Percentiles rank a stretch among this genome's conserved stretches.
phyloP scores from a whole-genome alignment of 2,113 vertebrate species.

The Brachypteracias leptosomus region DNA sequence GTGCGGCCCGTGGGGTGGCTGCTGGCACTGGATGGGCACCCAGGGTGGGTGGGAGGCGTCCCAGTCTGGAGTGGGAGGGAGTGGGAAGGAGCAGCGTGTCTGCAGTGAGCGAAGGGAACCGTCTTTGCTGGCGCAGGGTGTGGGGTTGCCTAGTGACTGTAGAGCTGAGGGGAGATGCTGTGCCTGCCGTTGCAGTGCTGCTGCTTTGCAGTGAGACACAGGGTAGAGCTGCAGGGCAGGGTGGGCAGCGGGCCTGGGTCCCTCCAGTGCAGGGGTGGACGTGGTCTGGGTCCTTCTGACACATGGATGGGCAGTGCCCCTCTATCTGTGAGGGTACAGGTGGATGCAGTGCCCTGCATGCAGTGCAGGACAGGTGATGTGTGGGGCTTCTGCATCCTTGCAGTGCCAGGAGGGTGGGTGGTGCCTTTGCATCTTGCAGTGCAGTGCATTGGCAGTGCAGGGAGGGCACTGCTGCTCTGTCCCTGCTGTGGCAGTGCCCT shows the following conservation, averaged over 20 bases:
- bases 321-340: not conserved
- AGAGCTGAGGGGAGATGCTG: conserved; percentile 31
- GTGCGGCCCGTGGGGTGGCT: not conserved
- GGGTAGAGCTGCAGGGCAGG: accelerated
- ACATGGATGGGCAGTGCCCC: not conserved
- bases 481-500: not conserved
- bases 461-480: not conserved
- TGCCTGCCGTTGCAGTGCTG: not conserved
- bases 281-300: accelerated
- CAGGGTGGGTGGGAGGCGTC: not conserved
- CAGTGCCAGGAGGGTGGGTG: not conserved
- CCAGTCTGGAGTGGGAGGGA: conserved; percentile 13
- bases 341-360: not conserved
- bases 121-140: conserved; percentile 9
- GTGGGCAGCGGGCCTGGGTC: not conserved
- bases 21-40: not conserved
- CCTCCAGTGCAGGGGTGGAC: not conserved
- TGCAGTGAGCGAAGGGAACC: not conserved
- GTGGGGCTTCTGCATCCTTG: not conserved
- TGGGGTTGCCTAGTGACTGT: conserved; percentile 59
- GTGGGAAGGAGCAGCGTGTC: not conserved
- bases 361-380: not conserved
- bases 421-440: not conserved
- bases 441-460: not conserved
- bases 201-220: accelerated